Percentiles rank a stretch among this genome's conserved stretches.
Conservation (phyloP, 2,797 vertebrate species). For the Thunnus albacares region DNA sequence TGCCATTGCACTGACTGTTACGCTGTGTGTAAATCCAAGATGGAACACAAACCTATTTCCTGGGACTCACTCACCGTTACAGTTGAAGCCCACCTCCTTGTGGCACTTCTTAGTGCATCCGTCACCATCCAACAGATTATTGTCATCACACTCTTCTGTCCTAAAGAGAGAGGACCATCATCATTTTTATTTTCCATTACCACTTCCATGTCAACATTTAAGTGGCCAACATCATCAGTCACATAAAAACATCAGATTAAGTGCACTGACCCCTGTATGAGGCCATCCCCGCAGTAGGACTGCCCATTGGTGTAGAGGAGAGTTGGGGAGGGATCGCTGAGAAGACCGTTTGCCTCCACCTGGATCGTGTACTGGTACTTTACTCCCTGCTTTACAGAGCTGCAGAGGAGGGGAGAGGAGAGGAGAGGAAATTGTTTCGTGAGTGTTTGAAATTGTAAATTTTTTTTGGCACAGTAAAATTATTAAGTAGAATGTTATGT, state of each 20-base stretch:
- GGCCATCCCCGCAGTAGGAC: slow-evolving; percentile 93
- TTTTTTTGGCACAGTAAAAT: slow-evolving; percentile 29
- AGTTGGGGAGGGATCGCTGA: slow-evolving; percentile 89
- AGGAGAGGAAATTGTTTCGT: slow-evolving; percentile 16
- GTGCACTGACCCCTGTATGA: slow-evolving; percentile 86
- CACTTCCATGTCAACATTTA: neutral
- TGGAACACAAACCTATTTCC: neutral
- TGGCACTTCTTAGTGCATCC: slow-evolving; percentile 93
- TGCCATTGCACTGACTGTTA: neutral
- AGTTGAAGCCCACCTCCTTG: slow-evolving; percentile 91
- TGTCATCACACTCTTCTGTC: slow-evolving; percentile 94
- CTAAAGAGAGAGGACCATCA: slow-evolving; percentile 73
- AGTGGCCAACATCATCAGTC: neutral
- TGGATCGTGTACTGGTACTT: slow-evolving; percentile 91
- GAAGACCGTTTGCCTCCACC: slow-evolving; percentile 84
- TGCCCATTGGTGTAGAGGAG: slow-evolving; percentile 89
- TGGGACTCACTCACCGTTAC: slow-evolving; percentile 87
- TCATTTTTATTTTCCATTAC: neutral
- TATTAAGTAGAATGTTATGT: slow-evolving; percentile 10
- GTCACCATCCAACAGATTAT: slow-evolving; percentile 92
- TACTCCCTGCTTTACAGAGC: slow-evolving; percentile 88
- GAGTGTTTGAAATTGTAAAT: slow-evolving; percentile 16
- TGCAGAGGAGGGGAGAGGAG: slow-evolving; percentile 66
- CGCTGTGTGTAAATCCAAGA: neutral
- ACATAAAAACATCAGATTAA: neutral